phyloP scores from a whole-genome alignment of 2,888 invertebrate species.

The Plebejus anna region DNA sequence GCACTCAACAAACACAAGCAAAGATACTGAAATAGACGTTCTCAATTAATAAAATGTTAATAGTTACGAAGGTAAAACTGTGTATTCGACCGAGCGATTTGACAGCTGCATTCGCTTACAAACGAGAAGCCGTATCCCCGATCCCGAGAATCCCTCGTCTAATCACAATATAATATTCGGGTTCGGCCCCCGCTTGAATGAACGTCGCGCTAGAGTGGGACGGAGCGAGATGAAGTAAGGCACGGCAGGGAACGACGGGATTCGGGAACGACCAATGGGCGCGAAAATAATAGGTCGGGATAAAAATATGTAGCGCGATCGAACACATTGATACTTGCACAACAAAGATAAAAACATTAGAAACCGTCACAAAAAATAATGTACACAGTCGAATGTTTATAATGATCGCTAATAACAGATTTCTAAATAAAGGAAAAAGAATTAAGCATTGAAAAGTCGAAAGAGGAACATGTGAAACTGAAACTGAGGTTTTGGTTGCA shows the following conservation, averaged over 20 bases:
- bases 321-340: conserved; percentile 47
- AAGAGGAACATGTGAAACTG: conserved; percentile 33
- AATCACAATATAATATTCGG: conserved; percentile 59
- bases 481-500: conserved; percentile 51
- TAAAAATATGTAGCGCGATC: conserved; percentile 58
- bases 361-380: conserved; percentile 26
- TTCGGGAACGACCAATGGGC: conserved; percentile 54
- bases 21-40: conserved; percentile 66
- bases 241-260: conserved; percentile 59
- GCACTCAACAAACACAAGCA: conserved; percentile 78
- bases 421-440: conserved; percentile 26
- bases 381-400: conserved; percentile 22
- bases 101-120: conserved; percentile 69
- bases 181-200: conserved; percentile 62
- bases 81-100: conserved; percentile 66
- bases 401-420: conserved; percentile 21
- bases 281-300: conserved; percentile 64
- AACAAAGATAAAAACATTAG: conserved; percentile 14
- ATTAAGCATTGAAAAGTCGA: not conserved
- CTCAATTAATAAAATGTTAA: conserved; percentile 42
- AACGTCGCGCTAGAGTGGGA: conserved; percentile 53
- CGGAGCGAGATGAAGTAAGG: conserved; percentile 56
- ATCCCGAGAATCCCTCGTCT: conserved; percentile 69
- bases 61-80: conserved; percentile 37
- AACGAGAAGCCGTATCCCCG: conserved; percentile 39